Evolutionary conservation across 2,797 vertebrate species (phyloP), one percentile per base, ranked within the genome.

Genomic region (Channallabes apus): DNA sequence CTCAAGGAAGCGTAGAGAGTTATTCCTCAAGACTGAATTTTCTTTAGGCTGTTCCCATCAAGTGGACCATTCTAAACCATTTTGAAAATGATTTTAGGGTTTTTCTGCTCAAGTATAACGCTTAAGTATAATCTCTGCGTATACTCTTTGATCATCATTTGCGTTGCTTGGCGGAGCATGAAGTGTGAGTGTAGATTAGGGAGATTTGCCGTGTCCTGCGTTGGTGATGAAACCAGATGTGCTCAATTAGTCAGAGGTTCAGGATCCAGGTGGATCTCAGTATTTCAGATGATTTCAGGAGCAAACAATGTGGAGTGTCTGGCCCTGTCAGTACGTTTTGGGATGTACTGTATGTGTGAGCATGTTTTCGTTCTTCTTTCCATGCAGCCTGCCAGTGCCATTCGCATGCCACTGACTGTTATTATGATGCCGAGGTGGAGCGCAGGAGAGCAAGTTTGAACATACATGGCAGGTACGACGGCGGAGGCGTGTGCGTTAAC

Each of bases 301-400:
- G 29, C 18, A 77, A 32, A 14, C 75, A 56, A 14, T 59, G 14
- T 75, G 35, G 32, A 77, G 4, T 6, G 56, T 78, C 17, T 35
- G 54, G 8, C 61, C 56, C 56, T 61, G 29, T 59, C 9, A 29
- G 29, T 20, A 24, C 2, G 20, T 58, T 38, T 77, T 3, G 22
- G 15, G 75, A 78, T 35, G 27, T 67, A 64, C 61, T 32, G 64
- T 75, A n/a, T 29, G 41, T 75, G 75, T 61, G n/a, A 68, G 67
- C 65, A 62, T 69, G 76, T 88, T 7, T 76, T n/a, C 32, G 24
- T 27, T 27, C 46, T 18, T 14, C 29, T 14, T 3, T 8, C 3
- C 90, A 72, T 83, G 86, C 91, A 99, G 98, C 95, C 72, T 99
- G 98, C 92, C 97, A 99, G 92, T 99, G 98, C 91, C 96, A 98